Conservation (phyloP, 2,797 vertebrate species). For the Balearica regulorum region DNA sequence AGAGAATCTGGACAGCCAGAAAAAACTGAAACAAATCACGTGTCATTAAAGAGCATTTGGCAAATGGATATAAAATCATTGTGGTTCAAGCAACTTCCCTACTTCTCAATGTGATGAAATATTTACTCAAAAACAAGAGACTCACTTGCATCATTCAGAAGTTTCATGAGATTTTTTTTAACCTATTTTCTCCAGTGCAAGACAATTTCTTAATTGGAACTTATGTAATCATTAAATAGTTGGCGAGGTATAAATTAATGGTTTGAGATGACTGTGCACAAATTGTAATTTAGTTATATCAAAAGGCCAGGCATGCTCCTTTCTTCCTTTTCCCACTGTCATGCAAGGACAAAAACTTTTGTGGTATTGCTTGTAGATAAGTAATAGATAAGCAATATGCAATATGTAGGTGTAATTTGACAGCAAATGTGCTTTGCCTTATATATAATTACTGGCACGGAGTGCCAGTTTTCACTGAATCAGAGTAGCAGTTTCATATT, state of each 20-base stretch:
- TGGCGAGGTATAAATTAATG: not conserved
- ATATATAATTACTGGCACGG: not conserved
- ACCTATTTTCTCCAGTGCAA: not conserved
- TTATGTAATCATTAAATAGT: not conserved
- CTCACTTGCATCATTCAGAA: not conserved
- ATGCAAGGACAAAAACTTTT: not conserved
- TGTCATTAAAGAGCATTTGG: not conserved
- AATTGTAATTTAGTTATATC: not conserved
- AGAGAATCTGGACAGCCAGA: not conserved
- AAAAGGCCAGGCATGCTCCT: not conserved
- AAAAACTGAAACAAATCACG: not conserved
- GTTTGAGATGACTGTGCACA: not conserved
- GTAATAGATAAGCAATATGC: not conserved
- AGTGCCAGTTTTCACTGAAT: not conserved
- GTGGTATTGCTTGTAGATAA: not conserved
- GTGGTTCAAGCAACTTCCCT: not conserved
- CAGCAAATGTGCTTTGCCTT: not conserved
- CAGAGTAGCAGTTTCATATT: not conserved
- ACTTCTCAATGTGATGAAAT: not conserved
- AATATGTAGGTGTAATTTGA: not conserved
- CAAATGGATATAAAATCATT: not conserved
- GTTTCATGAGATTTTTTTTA: not conserved
- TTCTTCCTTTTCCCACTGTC: not conserved
- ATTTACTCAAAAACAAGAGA: not conserved
- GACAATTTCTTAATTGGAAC: not conserved